A percentile compares a stretch with the other conserved stretches of the same genome.
Conservation (phyloP, 2,113 vertebrate genomes). For the Paracyprichromis sp. region DNA sequence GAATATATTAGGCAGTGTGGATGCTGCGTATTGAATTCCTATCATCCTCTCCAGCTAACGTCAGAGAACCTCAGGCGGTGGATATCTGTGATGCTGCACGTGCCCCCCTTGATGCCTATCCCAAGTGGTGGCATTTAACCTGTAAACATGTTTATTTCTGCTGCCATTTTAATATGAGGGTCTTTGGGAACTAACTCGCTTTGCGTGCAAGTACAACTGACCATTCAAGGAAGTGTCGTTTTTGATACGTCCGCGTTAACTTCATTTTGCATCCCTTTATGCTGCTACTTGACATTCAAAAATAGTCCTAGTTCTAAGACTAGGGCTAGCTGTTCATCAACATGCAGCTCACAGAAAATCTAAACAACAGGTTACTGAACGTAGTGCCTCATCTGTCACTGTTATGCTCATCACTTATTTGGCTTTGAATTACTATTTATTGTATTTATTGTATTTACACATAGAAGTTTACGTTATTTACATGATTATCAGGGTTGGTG, state of each 20-base stretch:
- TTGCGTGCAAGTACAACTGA: neutral
- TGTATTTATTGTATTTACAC: neutral
- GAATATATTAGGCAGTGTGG: constrained; percentile 37
- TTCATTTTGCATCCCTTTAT: neutral
- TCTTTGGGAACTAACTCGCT: neutral
- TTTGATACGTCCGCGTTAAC: neutral
- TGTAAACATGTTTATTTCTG: neutral
- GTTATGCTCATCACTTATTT: neutral
- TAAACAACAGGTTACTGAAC: neutral
- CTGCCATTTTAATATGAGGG: neutral
- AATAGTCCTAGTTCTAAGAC: neutral
- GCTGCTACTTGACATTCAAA: neutral
- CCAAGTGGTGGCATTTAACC: neutral
- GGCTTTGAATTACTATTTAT: neutral
- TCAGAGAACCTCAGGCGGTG: constrained; percentile 31
- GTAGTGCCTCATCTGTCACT: neutral
- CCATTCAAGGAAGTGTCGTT: neutral
- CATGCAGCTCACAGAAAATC: neutral
- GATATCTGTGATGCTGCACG: constrained; percentile 13
- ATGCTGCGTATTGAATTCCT: constrained; percentile 52
- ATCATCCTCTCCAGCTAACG: constrained; percentile 35
- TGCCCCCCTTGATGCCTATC: neutral
- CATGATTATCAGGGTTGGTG: neutral
- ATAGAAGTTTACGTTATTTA: neutral
- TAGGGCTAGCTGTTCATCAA: neutral